phyloP scores from a whole-genome alignment of 2,113 vertebrate species.

The Channa maculata region DNA sequence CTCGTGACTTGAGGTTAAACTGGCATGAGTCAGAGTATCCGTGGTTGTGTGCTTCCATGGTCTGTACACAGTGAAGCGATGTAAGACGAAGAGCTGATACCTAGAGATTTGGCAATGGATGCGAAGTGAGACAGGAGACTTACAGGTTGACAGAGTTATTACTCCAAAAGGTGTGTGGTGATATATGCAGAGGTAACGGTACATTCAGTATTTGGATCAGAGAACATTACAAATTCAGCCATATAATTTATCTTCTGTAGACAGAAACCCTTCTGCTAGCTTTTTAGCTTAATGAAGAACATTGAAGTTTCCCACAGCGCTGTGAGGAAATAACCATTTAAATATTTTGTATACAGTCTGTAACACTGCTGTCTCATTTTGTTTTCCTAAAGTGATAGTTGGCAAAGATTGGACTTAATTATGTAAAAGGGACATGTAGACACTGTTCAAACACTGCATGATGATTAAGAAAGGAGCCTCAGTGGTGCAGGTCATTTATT shows the following conservation, averaged over 20 bases:
- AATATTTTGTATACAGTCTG: too few species aligned
- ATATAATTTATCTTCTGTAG: background rate
- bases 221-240: slow-evolving; percentile 1
- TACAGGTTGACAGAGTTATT: slow-evolving; percentile 2
- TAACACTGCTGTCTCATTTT: too few species aligned
- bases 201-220: background rate
- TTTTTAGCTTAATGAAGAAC: too few species aligned
- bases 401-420: too few species aligned
- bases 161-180: background rate
- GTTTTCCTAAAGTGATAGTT: too few species aligned
- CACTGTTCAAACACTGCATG: too few species aligned
- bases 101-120: background rate
- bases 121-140: slow-evolving; percentile 2
- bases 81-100: slow-evolving; percentile 4
- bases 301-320: background rate
- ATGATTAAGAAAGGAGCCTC: too few species aligned
- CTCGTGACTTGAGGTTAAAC: too few species aligned
- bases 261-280: background rate
- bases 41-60: background rate
- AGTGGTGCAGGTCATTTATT: too few species aligned
- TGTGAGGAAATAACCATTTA: too few species aligned
- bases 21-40: too few species aligned
- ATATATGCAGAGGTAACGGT: background rate
- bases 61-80: background rate
- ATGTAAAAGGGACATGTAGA: too few species aligned